phyloP scores from a whole-genome alignment of 2,113 vertebrate species.

The Toxostoma redivivum region DNA sequence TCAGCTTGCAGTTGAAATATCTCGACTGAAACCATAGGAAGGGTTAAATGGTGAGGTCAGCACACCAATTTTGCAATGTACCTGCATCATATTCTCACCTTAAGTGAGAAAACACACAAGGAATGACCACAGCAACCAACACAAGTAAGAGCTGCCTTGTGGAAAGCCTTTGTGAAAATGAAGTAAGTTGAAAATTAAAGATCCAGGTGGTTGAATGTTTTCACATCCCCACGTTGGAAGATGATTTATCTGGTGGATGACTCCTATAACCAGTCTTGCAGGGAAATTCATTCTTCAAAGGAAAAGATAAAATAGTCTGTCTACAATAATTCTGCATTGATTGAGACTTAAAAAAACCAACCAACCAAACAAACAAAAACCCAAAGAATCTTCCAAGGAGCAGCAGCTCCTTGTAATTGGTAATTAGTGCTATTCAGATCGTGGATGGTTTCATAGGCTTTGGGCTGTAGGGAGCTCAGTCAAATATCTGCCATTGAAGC shows the following conservation, averaged over 20 bases:
- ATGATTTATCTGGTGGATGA: background rate
- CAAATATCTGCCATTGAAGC: conserved; percentile 30
- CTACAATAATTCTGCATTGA: conserved; percentile 1
- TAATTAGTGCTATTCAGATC: conserved; percentile 32
- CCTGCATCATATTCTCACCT: background rate
- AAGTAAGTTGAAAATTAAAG: background rate
- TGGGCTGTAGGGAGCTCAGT: conserved; percentile 30
- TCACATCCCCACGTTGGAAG: background rate
- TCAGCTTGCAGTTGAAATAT: background rate
- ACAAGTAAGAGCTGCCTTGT: background rate
- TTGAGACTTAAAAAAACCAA: background rate
- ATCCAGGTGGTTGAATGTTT: background rate
- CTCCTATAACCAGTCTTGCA: background rate
- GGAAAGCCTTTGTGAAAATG: background rate
- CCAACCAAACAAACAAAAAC: background rate
- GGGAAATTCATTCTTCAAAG: background rate
- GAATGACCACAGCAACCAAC: background rate
- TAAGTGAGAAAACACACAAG: background rate
- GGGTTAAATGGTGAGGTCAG: background rate
- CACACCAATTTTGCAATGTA: background rate
- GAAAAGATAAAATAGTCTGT: background rate
- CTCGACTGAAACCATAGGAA: accelerated
- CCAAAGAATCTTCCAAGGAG: background rate
- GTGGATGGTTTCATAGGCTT: conserved; percentile 27
- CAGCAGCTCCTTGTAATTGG: background rate